Evolutionary conservation across 2,113 vertebrate species (phyloP).

Genomic region (Trichechus manatus): DNA sequence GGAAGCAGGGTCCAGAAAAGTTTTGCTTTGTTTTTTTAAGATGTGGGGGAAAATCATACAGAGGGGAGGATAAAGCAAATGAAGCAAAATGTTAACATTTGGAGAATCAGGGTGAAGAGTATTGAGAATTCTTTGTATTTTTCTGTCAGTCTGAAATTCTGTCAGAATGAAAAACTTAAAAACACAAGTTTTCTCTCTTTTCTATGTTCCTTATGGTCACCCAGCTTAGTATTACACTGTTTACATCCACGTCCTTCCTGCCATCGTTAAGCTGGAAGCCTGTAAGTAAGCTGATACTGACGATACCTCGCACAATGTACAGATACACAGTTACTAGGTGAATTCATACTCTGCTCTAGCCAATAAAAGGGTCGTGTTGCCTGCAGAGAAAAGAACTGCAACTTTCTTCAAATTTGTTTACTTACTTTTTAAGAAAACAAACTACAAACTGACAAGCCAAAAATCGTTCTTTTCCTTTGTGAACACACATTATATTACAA

Average conservation of each 20-base stretch:
- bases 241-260: not conserved
- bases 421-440: not conserved
- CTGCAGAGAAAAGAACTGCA: not conserved
- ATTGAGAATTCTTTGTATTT: not conserved
- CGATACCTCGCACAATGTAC: not conserved
- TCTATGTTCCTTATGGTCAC: not conserved
- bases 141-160: not conserved
- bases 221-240: not conserved
- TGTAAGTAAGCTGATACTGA: not conserved
- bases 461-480: not conserved
- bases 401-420: not conserved
- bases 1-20: not conserved
- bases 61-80: not conserved
- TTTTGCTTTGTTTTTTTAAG: not conserved
- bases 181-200: not conserved
- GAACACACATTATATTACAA: conserved; percentile 3
- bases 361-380: no score
- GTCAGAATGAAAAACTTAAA: not conserved
- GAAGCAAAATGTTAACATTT: not conserved
- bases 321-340: not conserved
- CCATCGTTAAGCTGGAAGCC: not conserved
- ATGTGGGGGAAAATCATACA: not conserved
- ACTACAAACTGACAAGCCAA: not conserved
- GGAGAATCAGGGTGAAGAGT: not conserved
- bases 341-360: not conserved